These are phyloP conservation scores for Nesidiocoris tenuis DNA, from an alignment of 2,888 invertebrate genomes.

Conservation along the genomic window DNA sequence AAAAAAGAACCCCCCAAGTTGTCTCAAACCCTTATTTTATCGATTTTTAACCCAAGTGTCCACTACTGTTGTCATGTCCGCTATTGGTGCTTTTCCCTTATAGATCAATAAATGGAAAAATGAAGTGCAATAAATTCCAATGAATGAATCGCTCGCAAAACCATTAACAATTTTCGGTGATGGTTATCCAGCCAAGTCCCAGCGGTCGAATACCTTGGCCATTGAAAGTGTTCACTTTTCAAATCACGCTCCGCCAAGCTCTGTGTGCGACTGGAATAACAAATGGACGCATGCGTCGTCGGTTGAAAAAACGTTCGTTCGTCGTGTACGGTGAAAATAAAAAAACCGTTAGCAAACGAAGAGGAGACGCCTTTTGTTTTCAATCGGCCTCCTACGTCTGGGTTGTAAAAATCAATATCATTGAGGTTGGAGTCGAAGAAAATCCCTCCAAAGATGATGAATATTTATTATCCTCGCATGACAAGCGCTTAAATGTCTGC, in stretches of 20 bases:
- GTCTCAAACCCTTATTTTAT: too few species aligned
- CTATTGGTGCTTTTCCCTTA: too few species aligned
- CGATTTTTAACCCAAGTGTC: too few species aligned
- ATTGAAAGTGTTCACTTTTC: not conserved
- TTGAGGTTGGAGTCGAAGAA: too few species aligned
- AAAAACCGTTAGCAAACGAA: not conserved
- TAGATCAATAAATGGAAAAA: too few species aligned
- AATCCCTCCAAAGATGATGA: too few species aligned
- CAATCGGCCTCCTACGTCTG: too few species aligned
- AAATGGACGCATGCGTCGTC: not conserved
- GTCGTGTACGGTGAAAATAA: not conserved
- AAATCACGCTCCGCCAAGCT: not conserved
- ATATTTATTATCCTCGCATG: not conserved
- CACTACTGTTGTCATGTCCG: too few species aligned
- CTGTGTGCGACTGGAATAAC: not conserved
- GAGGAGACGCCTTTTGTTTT: not conserved
- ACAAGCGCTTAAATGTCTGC: not conserved
- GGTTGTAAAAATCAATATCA: too few species aligned
- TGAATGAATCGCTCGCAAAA: too few species aligned
- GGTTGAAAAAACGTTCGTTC: not conserved
- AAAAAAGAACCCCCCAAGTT: too few species aligned
- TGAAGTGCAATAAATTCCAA: too few species aligned
- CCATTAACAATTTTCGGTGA: not conserved
- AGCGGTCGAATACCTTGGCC: not conserved
- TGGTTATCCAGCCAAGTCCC: not conserved